Conservation (phyloP, 2,888 invertebrate species). For the Hydrotaea diabolus region DNA sequence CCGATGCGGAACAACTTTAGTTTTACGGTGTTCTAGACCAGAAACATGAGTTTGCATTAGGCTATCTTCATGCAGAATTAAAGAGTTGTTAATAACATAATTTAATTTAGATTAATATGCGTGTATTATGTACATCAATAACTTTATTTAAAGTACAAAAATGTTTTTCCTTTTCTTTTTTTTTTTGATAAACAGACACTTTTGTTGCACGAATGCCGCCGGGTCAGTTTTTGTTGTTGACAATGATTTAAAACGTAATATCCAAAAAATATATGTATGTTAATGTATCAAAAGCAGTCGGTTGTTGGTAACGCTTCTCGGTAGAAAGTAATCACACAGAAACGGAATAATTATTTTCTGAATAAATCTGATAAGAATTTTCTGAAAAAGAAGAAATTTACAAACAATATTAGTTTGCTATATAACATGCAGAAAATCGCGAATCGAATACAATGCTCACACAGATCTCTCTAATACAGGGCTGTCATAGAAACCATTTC, state of each 20-base stretch:
- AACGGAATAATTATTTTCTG: slow-evolving; percentile 79
- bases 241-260: slow-evolving; percentile 54
- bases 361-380: slow-evolving; percentile 77
- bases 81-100: neutral
- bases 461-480: no score
- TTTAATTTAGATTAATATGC: slow-evolving; percentile 25
- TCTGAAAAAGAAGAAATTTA: slow-evolving; percentile 73
- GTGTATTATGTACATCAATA: slow-evolving; percentile 61
- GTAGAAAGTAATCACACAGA: slow-evolving; percentile 74
- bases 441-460: slow-evolving; percentile 5
- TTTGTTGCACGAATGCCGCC: slow-evolving; percentile 42
- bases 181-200: slow-evolving; percentile 53
- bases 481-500: no score
- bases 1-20: no score
- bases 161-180: no score
- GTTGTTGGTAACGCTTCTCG: slow-evolving; percentile 53
- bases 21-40: no score
- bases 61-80: no score
- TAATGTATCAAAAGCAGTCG: slow-evolving; percentile 52
- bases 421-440: slow-evolving; percentile 9
- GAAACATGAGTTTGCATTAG: no score
- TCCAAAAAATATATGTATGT: slow-evolving; percentile 58
- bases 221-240: slow-evolving; percentile 42
- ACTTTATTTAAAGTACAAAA: slow-evolving; percentile 64
- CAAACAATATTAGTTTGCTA: slow-evolving; percentile 62